These are phyloP conservation scores for Lamellibrachia satsuma DNA, from an alignment of 2,888 invertebrate genomes.

Conservation along the genomic window DNA sequence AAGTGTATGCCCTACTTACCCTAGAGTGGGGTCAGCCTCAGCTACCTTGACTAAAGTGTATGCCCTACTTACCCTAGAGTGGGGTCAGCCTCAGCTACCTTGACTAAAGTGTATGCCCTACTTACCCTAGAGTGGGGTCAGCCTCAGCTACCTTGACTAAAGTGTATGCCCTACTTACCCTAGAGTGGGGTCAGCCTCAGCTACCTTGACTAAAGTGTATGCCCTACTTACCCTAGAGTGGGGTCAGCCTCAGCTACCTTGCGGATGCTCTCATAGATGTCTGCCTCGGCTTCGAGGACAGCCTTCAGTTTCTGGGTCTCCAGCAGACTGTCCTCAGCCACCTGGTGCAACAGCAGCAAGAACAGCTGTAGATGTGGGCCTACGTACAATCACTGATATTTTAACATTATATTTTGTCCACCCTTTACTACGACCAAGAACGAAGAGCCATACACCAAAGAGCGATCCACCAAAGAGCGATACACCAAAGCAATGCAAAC, in stretches of 20 bases:
- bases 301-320: conserved; percentile 41
- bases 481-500: no score
- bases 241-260: neutral
- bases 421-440: no score
- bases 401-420: no score
- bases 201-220: neutral
- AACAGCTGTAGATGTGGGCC: neutral
- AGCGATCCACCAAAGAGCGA: no score
- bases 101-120: neutral
- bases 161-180: neutral
- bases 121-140: neutral
- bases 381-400: neutral
- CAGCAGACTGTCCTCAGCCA: conserved; percentile 42
- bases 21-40: neutral
- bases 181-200: neutral
- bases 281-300: conserved; percentile 40
- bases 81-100: neutral
- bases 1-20: neutral
- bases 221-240: neutral
- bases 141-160: neutral
- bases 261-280: conserved; percentile 40
- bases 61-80: neutral
- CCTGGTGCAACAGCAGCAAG: conserved; percentile 36
- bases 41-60: neutral
- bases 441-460: no score